Conservation (phyloP, 2,113 vertebrate species). For the Suncus etruscus region DNA sequence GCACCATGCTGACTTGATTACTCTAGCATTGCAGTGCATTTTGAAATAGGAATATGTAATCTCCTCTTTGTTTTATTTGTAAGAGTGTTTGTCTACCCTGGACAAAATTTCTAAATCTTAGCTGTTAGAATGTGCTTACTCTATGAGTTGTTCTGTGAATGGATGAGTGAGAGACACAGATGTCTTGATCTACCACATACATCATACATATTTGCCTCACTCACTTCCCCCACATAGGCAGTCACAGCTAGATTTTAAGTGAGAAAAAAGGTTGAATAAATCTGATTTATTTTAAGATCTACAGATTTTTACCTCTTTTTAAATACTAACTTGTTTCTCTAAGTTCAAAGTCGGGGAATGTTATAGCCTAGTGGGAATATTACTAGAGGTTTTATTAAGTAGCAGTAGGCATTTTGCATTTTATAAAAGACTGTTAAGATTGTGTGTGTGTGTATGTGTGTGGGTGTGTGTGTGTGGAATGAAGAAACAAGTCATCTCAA, state of each 20-base stretch:
- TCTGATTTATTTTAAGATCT: constrained; percentile 16
- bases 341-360: background rate
- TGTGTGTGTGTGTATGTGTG: background rate
- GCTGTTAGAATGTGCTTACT: background rate
- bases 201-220: background rate
- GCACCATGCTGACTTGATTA: background rate
- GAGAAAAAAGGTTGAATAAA: background rate
- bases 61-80: background rate
- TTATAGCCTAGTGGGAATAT: background rate
- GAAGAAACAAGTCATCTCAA: background rate
- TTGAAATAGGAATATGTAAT: background rate
- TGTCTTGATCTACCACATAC: background rate
- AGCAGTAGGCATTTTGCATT: background rate
- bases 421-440: background rate
- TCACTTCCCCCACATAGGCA: background rate
- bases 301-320: background rate
- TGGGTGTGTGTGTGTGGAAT: background rate
- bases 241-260: background rate
- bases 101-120: background rate
- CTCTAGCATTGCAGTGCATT: constrained; percentile 4
- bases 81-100: background rate
- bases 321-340: constrained; percentile 7
- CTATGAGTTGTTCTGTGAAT: background rate
- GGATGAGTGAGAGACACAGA: background rate
- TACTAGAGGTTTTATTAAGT: background rate